Conservation (phyloP, 2,888 invertebrate genomes). For the Nomada ferruginata region DNA sequence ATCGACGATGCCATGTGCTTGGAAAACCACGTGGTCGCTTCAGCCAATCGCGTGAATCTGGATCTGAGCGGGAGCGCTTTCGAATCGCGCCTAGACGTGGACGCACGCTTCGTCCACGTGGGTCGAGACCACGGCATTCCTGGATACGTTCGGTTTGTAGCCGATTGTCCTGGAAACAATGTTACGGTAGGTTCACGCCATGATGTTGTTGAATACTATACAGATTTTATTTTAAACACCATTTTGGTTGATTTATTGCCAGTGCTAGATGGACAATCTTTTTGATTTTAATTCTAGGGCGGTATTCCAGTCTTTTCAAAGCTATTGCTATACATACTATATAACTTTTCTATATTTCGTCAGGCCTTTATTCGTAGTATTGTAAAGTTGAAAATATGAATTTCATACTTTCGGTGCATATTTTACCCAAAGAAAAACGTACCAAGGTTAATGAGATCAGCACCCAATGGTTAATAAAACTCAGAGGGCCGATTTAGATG, state of each 20-base stretch:
- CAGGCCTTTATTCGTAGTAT: background rate
- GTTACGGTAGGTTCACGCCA: constrained; percentile 62
- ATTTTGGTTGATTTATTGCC: too few species aligned
- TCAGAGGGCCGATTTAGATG: too few species aligned
- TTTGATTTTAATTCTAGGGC: too few species aligned
- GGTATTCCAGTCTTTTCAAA: too few species aligned
- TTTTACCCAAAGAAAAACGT: background rate
- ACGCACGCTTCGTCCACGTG: constrained; percentile 86
- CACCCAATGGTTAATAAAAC: too few species aligned
- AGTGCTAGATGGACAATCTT: too few species aligned
- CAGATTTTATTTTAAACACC: background rate
- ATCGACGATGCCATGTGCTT: constrained; percentile 85
- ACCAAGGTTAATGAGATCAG: background rate
- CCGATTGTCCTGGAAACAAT: constrained; percentile 84
- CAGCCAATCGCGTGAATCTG: constrained; percentile 87
- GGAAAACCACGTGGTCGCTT: constrained; percentile 87
- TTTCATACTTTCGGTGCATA: too few species aligned
- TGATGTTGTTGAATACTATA: background rate
- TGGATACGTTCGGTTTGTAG: constrained; percentile 89
- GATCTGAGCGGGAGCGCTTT: constrained; percentile 81
- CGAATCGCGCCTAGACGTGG: constrained; percentile 81
- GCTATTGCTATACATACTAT: too few species aligned
- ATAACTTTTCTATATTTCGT: too few species aligned
- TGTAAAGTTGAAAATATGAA: background rate
- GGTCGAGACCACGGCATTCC: constrained; percentile 93